Evolutionary conservation across 2,113 vertebrate genomes (phyloP).

Genomic region (Eretmochelys imbricata): DNA sequence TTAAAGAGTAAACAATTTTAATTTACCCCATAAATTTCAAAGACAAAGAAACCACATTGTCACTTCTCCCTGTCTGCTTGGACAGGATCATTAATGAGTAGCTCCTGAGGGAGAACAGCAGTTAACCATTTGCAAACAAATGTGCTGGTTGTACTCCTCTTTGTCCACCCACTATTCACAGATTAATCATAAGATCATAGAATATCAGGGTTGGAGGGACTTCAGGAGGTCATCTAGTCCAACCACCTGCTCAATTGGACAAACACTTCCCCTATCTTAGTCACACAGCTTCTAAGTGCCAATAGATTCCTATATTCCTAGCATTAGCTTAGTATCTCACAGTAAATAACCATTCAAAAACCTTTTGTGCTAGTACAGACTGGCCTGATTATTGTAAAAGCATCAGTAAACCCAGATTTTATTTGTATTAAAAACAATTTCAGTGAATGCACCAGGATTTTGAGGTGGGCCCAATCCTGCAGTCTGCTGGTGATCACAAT

Average conservation of each 20-base stretch:
- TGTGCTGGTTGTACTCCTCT: neutral
- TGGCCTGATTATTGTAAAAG: neutral
- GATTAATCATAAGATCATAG: neutral
- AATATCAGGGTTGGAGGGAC: too few relatives aligned
- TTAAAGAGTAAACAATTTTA: neutral
- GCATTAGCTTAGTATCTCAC: neutral
- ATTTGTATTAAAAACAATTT: neutral
- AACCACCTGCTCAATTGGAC: neutral
- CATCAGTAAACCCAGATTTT: neutral
- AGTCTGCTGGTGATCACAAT: too few relatives aligned
- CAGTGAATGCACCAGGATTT: neutral
- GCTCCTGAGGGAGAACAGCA: neutral
- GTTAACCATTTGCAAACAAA: neutral
- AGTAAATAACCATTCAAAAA: neutral
- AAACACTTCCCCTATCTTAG: neutral
- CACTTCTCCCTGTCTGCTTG: neutral
- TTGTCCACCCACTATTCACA: neutral
- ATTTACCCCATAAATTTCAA: neutral
- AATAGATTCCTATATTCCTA: neutral
- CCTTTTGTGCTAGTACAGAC: neutral
- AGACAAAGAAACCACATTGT: neutral
- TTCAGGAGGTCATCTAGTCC: too few relatives aligned
- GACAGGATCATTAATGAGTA: neutral
- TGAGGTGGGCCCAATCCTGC: too few relatives aligned
- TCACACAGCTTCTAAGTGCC: neutral